phyloP scores from a whole-genome alignment of 2,888 invertebrate species.

The Phengaris alcon region DNA sequence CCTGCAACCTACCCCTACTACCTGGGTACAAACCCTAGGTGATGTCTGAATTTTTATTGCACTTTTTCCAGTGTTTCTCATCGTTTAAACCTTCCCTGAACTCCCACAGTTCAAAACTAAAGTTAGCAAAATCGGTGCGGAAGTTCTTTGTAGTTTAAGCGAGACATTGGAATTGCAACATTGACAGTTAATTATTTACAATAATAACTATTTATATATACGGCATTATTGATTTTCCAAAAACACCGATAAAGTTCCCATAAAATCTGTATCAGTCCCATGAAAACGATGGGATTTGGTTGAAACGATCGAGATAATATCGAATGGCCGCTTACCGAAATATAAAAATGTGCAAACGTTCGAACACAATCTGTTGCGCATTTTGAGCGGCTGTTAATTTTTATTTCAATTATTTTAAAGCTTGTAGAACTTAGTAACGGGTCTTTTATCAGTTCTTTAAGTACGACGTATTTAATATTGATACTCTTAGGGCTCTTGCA shows the following conservation, averaged over 20 bases:
- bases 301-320: conserved; percentile 13
- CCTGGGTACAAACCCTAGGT: too few relatives aligned
- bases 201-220: background rate
- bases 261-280: conserved; percentile 2
- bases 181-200: too few relatives aligned
- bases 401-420: conserved; percentile 13
- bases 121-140: too few relatives aligned
- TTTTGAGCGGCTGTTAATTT: conserved; percentile 4
- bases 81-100: too few relatives aligned
- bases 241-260: background rate
- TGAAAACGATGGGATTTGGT: conserved; percentile 8
- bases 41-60: too few relatives aligned
- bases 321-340: conserved; percentile 21
- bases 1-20: too few relatives aligned
- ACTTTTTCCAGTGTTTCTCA: too few relatives aligned
- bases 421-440: background rate
- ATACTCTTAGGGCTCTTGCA: too few relatives aligned
- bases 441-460: background rate
- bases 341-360: conserved; percentile 25
- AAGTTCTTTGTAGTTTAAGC: too few relatives aligned
- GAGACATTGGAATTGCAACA: too few relatives aligned
- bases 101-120: too few relatives aligned
- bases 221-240: background rate
- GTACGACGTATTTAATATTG: too few relatives aligned
- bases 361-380: conserved; percentile 17